These are phyloP conservation scores for Holocentrus rufus DNA, from an alignment of 2,797 vertebrate species.

Conservation along the genomic window DNA sequence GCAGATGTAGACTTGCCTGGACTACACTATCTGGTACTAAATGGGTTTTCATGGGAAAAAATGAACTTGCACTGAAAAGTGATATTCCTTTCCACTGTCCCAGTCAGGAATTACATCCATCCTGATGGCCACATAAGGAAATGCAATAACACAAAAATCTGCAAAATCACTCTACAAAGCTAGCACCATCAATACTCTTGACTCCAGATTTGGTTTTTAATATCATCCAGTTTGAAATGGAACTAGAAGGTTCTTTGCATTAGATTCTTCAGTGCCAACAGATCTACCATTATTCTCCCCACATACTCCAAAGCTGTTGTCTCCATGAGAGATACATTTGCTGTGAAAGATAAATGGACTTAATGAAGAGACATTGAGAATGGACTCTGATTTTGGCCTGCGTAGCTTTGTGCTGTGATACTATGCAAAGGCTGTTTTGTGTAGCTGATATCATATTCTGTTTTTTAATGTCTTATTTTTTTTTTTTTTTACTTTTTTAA, in stretches of 20 bases:
- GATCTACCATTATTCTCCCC: slow-evolving; percentile 33
- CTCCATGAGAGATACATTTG: slow-evolving; percentile 58
- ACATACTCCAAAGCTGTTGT: slow-evolving; percentile 28
- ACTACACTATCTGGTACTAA: slow-evolving; percentile 29
- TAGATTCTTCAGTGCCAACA: slow-evolving; percentile 39
- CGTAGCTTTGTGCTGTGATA: slow-evolving; percentile 49
- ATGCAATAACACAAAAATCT: slow-evolving; percentile 20
- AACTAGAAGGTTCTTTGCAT: slow-evolving; percentile 19
- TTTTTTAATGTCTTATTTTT: slow-evolving; percentile 60
- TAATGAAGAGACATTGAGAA: slow-evolving; percentile 58
- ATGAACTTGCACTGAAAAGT: slow-evolving; percentile 74
- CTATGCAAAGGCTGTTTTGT: slow-evolving; percentile 53
- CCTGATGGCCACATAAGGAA: slow-evolving; percentile 30
- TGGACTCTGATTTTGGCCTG: slow-evolving; percentile 33
- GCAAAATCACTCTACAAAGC: slow-evolving; percentile 10
- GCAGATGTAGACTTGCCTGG: slow-evolving; percentile 17
- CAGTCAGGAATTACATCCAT: slow-evolving; percentile 27
- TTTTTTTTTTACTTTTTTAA: slow-evolving; percentile 39
- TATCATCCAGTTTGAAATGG: slow-evolving; percentile 19
- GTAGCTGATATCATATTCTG: slow-evolving; percentile 52
- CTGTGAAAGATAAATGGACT: slow-evolving; percentile 77
- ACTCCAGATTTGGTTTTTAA: slow-evolving; percentile 27
- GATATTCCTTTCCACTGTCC: slow-evolving; percentile 43
- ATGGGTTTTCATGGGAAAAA: slow-evolving; percentile 26
- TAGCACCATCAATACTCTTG: slow-evolving; percentile 27